phyloP scores from a whole-genome alignment of 2,113 vertebrate genomes.

The Triplophysa dalaica region DNA sequence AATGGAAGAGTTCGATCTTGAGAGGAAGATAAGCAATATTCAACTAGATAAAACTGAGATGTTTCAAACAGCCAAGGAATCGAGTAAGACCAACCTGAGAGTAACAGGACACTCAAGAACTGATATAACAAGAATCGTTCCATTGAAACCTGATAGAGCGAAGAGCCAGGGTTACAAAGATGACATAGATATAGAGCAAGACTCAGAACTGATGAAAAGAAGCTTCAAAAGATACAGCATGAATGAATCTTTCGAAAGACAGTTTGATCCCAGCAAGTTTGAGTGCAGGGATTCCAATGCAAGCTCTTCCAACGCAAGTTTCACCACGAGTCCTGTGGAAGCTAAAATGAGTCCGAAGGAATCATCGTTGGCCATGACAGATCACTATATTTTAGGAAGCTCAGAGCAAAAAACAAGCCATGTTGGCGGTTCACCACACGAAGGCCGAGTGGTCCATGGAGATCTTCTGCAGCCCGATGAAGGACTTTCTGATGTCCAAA shows the following conservation, averaged over 20 bases:
- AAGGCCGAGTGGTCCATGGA: constrained; percentile 20
- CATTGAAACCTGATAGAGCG: constrained; percentile 74
- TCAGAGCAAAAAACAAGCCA: constrained; percentile 45
- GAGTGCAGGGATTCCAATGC: constrained; percentile 56
- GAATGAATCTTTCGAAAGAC: constrained; percentile 68
- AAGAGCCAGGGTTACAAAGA: constrained; percentile 69
- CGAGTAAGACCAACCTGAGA: constrained; percentile 63
- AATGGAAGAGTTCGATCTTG: constrained; percentile 31
- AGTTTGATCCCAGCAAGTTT: constrained; percentile 65
- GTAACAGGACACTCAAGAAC: constrained; percentile 66
- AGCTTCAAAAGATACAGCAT: constrained; percentile 69
- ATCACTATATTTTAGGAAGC: constrained; percentile 11
- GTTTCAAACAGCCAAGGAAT: constrained; percentile 60
- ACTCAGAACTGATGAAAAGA: constrained; percentile 48
- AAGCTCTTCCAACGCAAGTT: constrained; percentile 33
- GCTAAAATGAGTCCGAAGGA: constrained; percentile 30
- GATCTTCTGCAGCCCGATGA: constrained; percentile 51
- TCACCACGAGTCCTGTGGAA: constrained; percentile 20
- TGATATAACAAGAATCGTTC: constrained; percentile 76
- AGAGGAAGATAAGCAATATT: constrained; percentile 50
- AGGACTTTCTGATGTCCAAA: constrained; percentile 59
- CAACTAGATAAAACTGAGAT: constrained; percentile 35
- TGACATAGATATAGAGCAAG: constrained; percentile 65
- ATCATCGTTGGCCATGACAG: neutral
- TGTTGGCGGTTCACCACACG: constrained; percentile 49